Percentiles rank a stretch among this genome's conserved stretches.
Evolutionary conservation across 2,797 vertebrate species (phyloP).

Genomic region (Pseudotriccus pelzelni): DNA sequence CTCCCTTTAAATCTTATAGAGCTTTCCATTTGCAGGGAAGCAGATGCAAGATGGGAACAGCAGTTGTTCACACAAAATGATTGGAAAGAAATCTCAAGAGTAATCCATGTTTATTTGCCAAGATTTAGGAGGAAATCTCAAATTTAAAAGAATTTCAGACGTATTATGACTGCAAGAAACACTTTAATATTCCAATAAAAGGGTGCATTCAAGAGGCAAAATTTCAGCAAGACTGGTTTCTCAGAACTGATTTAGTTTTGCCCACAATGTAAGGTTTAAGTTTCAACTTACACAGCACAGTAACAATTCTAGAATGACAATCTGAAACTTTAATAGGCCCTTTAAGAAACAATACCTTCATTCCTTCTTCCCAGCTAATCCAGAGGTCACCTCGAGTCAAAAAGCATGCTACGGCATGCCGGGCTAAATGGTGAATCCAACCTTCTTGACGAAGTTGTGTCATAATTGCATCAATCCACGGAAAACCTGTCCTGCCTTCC

Average conservation of each 20-base stretch:
- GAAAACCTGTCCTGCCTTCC: conserved; percentile 91
- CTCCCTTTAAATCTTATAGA: background rate
- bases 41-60: background rate
- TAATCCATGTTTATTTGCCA: background rate
- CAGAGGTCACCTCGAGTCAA: conserved; percentile 94
- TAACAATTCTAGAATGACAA: background rate
- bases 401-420: conserved; percentile 93
- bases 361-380: conserved; percentile 98
- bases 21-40: background rate
- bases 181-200: background rate
- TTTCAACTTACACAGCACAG: background rate
- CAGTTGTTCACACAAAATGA: background rate
- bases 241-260: background rate
- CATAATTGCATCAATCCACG: conserved; percentile 97
- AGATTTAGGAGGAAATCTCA: background rate
- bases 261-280: background rate
- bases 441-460: conserved; percentile 94
- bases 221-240: background rate
- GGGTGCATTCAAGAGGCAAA: background rate
- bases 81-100: background rate
- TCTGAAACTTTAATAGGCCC: background rate
- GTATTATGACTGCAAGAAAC: background rate
- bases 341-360: conserved; percentile 83
- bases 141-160: background rate
- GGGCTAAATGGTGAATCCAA: conserved; percentile 95